A percentile compares a stretch with the other conserved stretches of the same genome.
phyloP scores from a whole-genome alignment of 2,888 invertebrate species.

The Syrphus vitripennis region DNA sequence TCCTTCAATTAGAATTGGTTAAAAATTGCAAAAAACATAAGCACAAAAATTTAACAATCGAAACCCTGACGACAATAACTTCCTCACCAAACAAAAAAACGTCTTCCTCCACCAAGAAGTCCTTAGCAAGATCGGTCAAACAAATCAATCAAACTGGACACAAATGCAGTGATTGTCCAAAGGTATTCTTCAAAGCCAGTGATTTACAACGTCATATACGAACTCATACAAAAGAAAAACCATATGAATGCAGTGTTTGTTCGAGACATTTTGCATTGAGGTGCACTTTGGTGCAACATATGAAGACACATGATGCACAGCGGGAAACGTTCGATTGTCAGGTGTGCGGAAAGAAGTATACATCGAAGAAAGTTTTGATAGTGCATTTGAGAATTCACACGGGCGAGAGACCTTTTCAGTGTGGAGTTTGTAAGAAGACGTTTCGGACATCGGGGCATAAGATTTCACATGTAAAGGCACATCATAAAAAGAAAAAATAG shows the following conservation, averaged over 20 bases:
- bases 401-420: conserved; percentile 75
- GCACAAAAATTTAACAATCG: conserved; percentile 44
- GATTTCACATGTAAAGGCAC: conserved; percentile 73
- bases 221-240: conserved; percentile 74
- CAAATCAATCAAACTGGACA: conserved; percentile 29
- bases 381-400: conserved; percentile 77
- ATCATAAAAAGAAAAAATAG: conserved; percentile 51
- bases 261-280: conserved; percentile 71
- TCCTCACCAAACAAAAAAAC: conserved; percentile 31
- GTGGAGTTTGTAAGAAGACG: conserved; percentile 73
- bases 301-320: conserved; percentile 67
- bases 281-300: conserved; percentile 73
- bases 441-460: conserved; percentile 78
- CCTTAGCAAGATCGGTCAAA: conserved; percentile 23
- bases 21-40: conserved; percentile 49
- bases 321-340: conserved; percentile 72
- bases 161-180: conserved; percentile 74
- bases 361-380: conserved; percentile 74
- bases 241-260: conserved; percentile 72
- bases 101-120: conserved; percentile 19
- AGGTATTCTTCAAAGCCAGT: conserved; percentile 73
- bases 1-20: conserved; percentile 51
- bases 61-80: conserved; percentile 36
- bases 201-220: conserved; percentile 75
- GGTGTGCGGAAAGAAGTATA: conserved; percentile 75